phyloP scores from a whole-genome alignment of 1,140 invertebrate species.

The Drosophila saltans region DNA sequence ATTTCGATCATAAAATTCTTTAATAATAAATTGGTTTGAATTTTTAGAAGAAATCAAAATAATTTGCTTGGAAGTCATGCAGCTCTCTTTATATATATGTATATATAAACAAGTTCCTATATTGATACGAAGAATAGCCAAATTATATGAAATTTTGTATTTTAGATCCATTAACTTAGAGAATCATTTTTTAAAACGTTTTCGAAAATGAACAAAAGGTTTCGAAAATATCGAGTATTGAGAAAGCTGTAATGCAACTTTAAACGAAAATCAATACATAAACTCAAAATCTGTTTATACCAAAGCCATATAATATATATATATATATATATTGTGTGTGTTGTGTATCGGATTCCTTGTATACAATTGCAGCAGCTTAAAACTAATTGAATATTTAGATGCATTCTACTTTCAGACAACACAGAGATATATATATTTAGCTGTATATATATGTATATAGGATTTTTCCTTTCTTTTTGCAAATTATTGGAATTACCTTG shows the following conservation, averaged over 20 bases:
- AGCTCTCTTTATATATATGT: too few relatives aligned
- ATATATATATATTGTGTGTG: constrained; percentile 14
- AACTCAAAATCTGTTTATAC: too few relatives aligned
- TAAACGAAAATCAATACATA: too few relatives aligned
- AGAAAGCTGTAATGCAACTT: too few relatives aligned
- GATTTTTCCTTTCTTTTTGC: constrained; percentile 11
- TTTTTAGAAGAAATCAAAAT: background rate
- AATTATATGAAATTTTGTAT: too few relatives aligned
- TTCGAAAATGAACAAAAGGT: too few relatives aligned
- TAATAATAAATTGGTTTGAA: background rate
- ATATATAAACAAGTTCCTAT: too few relatives aligned
- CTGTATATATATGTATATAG: constrained; percentile 28
- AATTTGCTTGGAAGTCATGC: background rate
- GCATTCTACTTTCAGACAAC: constrained; percentile 37
- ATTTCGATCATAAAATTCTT: too few relatives aligned
- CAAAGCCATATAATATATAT: background rate
- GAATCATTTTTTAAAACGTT: too few relatives aligned
- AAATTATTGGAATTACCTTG: constrained; percentile 30
- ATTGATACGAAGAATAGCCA: too few relatives aligned
- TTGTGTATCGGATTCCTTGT: constrained; percentile 17
- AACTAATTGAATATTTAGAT: constrained; percentile 47
- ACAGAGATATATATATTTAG: constrained; percentile 37
- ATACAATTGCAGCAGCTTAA: constrained; percentile 43
- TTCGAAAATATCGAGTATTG: too few relatives aligned
- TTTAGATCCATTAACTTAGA: too few relatives aligned